These are phyloP conservation scores for Oeneis ivallda DNA, from an alignment of 2,888 invertebrate genomes.

Conservation along the genomic window DNA sequence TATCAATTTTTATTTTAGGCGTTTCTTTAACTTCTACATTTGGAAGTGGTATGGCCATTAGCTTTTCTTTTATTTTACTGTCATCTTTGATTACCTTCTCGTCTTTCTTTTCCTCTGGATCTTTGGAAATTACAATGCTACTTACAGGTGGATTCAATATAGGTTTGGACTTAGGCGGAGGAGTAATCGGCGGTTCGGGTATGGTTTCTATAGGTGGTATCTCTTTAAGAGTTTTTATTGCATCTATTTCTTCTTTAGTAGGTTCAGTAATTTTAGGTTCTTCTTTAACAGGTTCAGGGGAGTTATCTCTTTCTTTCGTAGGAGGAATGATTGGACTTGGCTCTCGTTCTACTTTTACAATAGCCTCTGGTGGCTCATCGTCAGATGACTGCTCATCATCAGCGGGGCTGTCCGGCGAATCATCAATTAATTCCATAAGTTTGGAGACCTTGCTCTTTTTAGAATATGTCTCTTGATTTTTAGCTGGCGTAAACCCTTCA, in stretches of 20 bases:
- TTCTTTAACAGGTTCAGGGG: conserved; percentile 52
- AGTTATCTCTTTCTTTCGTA: conserved; percentile 47
- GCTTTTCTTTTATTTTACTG: conserved; percentile 39
- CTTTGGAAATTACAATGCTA: conserved; percentile 34
- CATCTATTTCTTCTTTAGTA: conserved; percentile 46
- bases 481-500: conserved; percentile 81
- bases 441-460: conserved; percentile 77
- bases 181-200: conserved; percentile 60
- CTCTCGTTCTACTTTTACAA: conserved; percentile 54
- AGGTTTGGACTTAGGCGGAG: conserved; percentile 50
- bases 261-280: conserved; percentile 50
- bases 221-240: conserved; percentile 47
- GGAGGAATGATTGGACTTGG: conserved; percentile 50
- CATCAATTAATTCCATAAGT: conserved; percentile 72
- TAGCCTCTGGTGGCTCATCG: conserved; percentile 61
- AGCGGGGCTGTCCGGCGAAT: conserved; percentile 76
- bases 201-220: conserved; percentile 44
- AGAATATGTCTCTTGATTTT: conserved; percentile 79
- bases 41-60: conserved; percentile 53
- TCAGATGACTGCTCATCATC: conserved; percentile 80
- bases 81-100: conserved; percentile 44
- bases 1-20: conserved; percentile 52
- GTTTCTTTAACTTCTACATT: conserved; percentile 42
- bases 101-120: conserved; percentile 40
- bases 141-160: conserved; percentile 25